These are phyloP conservation scores for Gallirallus australis DNA, from an alignment of 2,797 vertebrate species.

Conservation along the genomic window DNA sequence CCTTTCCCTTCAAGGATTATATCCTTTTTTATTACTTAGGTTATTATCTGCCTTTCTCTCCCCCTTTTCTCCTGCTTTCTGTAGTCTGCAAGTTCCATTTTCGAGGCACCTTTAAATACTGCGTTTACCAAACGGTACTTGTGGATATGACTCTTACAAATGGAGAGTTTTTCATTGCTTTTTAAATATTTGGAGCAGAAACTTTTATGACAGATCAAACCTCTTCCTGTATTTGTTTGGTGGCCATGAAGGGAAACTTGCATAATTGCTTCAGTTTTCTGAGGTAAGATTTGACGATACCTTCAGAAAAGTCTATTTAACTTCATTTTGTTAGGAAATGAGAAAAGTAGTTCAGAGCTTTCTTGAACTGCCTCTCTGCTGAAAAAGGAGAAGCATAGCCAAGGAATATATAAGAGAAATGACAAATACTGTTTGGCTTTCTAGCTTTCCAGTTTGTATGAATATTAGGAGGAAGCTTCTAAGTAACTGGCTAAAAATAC, in stretches of 20 bases:
- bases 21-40: background rate
- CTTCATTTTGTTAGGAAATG: background rate
- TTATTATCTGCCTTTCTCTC: background rate
- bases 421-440: background rate
- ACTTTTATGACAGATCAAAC: background rate
- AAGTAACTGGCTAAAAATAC: background rate
- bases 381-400: background rate
- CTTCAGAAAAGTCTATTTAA: background rate
- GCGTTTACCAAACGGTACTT: background rate
- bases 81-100: background rate
- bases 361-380: background rate
- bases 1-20: background rate
- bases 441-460: background rate
- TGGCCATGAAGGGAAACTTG: background rate
- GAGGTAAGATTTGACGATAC: background rate
- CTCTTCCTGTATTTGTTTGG: background rate
- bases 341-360: background rate
- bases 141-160: background rate
- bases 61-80: background rate
- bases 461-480: background rate
- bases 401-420: background rate
- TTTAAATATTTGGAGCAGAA: background rate
- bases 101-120: background rate
- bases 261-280: background rate
- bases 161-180: background rate